Evolutionary conservation across 2,113 vertebrate species (phyloP).

Genomic region (Micromys minutus): DNA sequence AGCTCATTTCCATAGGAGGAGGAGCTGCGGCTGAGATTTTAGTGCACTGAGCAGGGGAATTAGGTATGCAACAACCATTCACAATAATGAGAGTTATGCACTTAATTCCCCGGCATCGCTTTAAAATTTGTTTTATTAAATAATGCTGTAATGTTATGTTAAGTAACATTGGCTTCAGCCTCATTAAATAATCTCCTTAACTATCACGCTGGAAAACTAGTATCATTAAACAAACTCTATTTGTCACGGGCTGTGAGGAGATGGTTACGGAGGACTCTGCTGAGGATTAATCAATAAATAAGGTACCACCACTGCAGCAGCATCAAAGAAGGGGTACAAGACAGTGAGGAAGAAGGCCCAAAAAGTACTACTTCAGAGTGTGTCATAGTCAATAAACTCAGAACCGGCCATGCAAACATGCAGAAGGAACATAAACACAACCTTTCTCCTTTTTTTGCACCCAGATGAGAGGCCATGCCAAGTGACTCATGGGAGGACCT

Average conservation of each 20-base stretch:
- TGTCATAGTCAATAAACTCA: background rate
- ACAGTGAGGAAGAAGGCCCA: no score
- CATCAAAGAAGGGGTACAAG: background rate
- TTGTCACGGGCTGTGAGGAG: slow-evolving; percentile 43
- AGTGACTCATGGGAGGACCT: background rate
- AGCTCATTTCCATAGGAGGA: slow-evolving; percentile 56
- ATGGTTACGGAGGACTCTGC: background rate
- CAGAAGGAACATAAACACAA: accelerated
- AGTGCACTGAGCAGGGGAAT: background rate
- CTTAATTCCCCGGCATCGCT: slow-evolving; percentile 43
- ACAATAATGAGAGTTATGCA: slow-evolving; percentile 38
- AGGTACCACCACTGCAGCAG: accelerated
- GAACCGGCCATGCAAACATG: accelerated
- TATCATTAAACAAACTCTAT: slow-evolving; percentile 45
- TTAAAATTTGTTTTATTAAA: slow-evolving; percentile 69
- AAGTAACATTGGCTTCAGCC: slow-evolving; percentile 65
- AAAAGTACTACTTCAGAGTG: background rate
- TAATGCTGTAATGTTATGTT: slow-evolving; percentile 60
- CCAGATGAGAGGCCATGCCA: background rate
- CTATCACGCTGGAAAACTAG: slow-evolving; percentile 62
- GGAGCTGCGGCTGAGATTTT: background rate
- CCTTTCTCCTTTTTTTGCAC: background rate
- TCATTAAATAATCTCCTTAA: slow-evolving; percentile 76
- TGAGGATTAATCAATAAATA: background rate
- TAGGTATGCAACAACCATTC: slow-evolving; percentile 32